Base-by-base conservation (phyloP, 1,140 invertebrate genomes). In the Lucilia cuprina region DNA sequence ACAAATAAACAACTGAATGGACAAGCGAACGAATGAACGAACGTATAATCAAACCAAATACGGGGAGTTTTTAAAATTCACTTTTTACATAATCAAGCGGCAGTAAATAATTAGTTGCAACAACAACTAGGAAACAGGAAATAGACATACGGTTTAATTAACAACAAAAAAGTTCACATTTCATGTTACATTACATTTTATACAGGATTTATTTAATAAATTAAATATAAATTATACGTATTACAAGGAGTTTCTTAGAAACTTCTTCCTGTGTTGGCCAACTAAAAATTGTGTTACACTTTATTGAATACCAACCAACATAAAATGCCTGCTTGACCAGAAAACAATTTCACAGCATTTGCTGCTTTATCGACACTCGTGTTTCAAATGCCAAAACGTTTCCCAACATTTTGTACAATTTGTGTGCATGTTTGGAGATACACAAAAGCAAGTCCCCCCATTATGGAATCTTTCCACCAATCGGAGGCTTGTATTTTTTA, bases 331-430 rank as follows among this genome's bases (percentile, higher is more conserved):
- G 41, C 12, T n/a, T 13, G 50, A 49, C 9, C 49, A 49, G 9
- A 8, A 55, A 21, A 25, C 65, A 9, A 70, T 70, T 70, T 70
- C 41, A 8, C 10, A 10, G 41, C 41, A 8, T n/a, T 25, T 10
- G 65, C 65, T 70, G 77, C 49, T 49, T 80, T 80, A 80, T 80
- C 77, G 77, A 80, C 77, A 80, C 75, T 47, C 41, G 77, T 77
- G 74, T 80, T 80, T 80, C 77, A 80, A 4, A 50, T 80, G 17
- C 47, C 77, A 80, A 49, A 47, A 80, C 47, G 77, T 80, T 80
- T 80, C 77, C 13, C 3, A n/a, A n/a, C 65, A 70, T 70, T 70
- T 8, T 70, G 10, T 5, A 70, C 65, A 70, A 70, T 19, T 70
- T n/a, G 2, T 21, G 21, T 70, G 17, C 65, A 10, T 70, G 75